Percentiles rank a stretch among this genome's conserved stretches.
Conservation (phyloP, 2,888 invertebrate genomes). For the Syritta pipiens region DNA sequence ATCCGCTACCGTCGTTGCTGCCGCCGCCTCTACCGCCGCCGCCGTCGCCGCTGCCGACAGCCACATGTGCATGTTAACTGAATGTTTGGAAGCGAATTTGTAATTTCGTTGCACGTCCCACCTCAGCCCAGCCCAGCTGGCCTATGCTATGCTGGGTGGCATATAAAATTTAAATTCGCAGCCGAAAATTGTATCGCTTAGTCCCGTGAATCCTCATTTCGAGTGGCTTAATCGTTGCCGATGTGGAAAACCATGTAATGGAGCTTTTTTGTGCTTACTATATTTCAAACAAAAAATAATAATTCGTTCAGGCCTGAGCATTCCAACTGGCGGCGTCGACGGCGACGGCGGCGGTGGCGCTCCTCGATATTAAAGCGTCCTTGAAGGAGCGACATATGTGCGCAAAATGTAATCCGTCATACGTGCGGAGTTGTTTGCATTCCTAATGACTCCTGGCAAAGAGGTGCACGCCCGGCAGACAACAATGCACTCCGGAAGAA, state of each 20-base stretch:
- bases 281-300: conserved; percentile 61
- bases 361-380: conserved; percentile 47
- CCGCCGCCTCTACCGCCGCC: conserved; percentile 10
- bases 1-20: conserved; percentile 26
- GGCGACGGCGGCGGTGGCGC: too few species aligned
- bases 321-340: too few species aligned
- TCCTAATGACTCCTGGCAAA: conserved; percentile 54
- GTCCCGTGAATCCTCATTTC: conserved; percentile 40
- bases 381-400: conserved; percentile 41
- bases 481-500: conserved; percentile 65
- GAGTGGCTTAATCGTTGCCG: conserved; percentile 61
- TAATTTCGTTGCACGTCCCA: conserved; percentile 47
- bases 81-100: conserved; percentile 66
- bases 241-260: conserved; percentile 55
- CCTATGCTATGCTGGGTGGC: not conserved
- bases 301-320: conserved; percentile 30
- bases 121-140: not conserved
- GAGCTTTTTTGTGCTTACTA: conserved; percentile 44
- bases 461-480: conserved; percentile 48
- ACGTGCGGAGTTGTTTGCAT: conserved; percentile 51
- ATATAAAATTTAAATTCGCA: conserved; percentile 50
- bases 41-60: conserved; percentile 29
- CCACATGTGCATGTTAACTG: conserved; percentile 65
- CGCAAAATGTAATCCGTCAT: conserved; percentile 57
- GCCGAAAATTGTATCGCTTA: conserved; percentile 62